Percentiles rank a stretch among this genome's conserved stretches.
These are phyloP conservation scores for Tolypeutes matacus DNA, from an alignment of 2,797 vertebrate species.

Conservation along the genomic window DNA sequence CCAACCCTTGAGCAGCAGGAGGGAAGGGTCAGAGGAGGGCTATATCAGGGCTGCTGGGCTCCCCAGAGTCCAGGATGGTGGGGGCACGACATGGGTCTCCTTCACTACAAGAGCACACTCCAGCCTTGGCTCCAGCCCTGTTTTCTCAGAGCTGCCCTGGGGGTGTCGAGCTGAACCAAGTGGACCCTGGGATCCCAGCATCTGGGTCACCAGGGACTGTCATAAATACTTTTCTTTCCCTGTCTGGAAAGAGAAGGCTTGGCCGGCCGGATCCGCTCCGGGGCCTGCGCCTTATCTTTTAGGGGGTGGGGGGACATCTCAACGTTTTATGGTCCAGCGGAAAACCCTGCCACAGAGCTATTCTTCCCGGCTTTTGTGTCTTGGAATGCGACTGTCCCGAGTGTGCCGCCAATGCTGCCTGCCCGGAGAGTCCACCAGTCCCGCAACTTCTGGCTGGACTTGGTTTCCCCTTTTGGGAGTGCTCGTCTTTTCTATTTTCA, in stretches of 20 bases:
- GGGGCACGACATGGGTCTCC: not conserved
- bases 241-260: constrained; percentile 66
- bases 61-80: not conserved
- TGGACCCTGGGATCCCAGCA: constrained; percentile 55
- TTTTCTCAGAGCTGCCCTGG: constrained; percentile 9
- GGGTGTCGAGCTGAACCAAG: not conserved
- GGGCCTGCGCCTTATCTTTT: constrained; percentile 80
- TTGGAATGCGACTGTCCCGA: constrained; percentile 80
- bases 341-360: constrained; percentile 80
- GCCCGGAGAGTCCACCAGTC: constrained; percentile 27
- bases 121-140: constrained; percentile 39
- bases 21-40: not conserved
- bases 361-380: constrained; percentile 84
- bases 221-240: constrained; percentile 80
- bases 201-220: constrained; percentile 63
- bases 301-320: constrained; percentile 63
- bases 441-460: constrained; percentile 44
- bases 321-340: constrained; percentile 80
- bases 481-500: constrained; percentile 40
- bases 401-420: constrained; percentile 20
- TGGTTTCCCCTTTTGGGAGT: constrained; percentile 50
- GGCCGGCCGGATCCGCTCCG: constrained; percentile 55
- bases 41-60: not conserved
- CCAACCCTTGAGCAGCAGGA: not conserved
- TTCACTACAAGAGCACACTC: not conserved